Evolutionary conservation across 1,140 invertebrate species (phyloP).

Genomic region (Heliconius hermathena): DNA sequence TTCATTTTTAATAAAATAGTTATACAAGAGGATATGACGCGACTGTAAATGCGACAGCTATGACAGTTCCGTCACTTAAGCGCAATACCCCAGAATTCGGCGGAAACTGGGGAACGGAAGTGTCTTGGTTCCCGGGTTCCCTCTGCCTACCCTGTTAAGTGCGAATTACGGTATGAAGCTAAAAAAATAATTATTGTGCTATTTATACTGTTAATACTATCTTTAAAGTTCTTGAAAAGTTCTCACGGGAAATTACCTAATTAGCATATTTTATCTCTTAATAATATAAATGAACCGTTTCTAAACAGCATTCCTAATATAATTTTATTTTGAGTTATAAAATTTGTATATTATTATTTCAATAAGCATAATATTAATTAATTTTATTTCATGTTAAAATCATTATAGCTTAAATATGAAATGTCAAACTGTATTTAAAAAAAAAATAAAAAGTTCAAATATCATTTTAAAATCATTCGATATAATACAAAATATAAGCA

Average conservation of each 20-base stretch:
- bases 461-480: too few relatives aligned
- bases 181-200: neutral
- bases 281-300: conserved; percentile 4
- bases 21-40: neutral
- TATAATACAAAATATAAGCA: too few relatives aligned
- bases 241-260: conserved; percentile 10
- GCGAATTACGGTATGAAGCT: too few relatives aligned
- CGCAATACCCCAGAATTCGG: too few relatives aligned
- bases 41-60: too few relatives aligned
- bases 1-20: neutral
- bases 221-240: neutral
- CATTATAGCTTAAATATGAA: too few relatives aligned
- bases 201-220: neutral
- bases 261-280: neutral
- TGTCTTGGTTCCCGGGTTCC: too few relatives aligned
- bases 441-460: too few relatives aligned
- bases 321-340: conserved; percentile 1
- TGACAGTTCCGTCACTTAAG: too few relatives aligned
- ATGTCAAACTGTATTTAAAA: too few relatives aligned
- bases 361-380: neutral
- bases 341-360: neutral
- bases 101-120: too few relatives aligned
- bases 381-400: neutral
- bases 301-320: neutral
- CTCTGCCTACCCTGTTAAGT: too few relatives aligned